Conservation (phyloP, 2,113 vertebrate species). For the Pangasianodon gigas region DNA sequence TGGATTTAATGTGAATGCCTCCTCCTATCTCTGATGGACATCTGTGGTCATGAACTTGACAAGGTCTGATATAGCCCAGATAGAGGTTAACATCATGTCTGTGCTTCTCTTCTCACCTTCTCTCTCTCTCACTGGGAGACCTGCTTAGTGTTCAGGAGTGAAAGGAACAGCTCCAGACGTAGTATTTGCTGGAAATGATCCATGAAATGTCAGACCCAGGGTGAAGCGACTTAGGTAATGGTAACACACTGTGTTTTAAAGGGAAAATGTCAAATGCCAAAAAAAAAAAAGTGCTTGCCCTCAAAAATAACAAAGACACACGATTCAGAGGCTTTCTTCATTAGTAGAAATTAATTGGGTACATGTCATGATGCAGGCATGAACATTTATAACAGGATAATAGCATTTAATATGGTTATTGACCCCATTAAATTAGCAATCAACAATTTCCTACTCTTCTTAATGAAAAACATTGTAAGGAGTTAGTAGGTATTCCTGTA, state of each 20-base stretch:
- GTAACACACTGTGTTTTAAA: constrained; percentile 15
- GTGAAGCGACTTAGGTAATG: constrained; percentile 10
- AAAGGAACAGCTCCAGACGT: not conserved
- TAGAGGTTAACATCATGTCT: not conserved
- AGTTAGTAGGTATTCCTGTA: not conserved
- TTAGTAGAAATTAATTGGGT: not conserved
- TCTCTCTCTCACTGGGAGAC: not conserved
- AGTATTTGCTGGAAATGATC: constrained; percentile 9
- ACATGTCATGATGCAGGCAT: not conserved
- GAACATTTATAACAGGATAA: too few relatives aligned
- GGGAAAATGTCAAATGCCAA: constrained; percentile 18
- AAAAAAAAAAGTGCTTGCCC: not conserved
- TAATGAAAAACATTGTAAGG: not conserved
- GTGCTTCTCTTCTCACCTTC: constrained; percentile 12
- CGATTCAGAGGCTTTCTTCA: not conserved
- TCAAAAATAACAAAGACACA: not conserved
- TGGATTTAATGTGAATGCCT: constrained; percentile 8
- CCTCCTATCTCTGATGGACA: constrained; percentile 1
- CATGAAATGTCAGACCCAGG: not conserved
- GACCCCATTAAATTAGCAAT: not conserved
- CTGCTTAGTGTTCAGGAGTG: not conserved
- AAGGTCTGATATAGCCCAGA: constrained; percentile 16
- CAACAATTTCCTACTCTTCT: not conserved
- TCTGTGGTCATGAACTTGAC: constrained; percentile 16
- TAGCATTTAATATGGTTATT: not conserved